A percentile compares a stretch with the other conserved stretches of the same genome.
These are phyloP conservation scores for Heterodera filipjevi DNA, from an alignment of 2,888 invertebrate genomes.

Conservation along the genomic window DNA sequence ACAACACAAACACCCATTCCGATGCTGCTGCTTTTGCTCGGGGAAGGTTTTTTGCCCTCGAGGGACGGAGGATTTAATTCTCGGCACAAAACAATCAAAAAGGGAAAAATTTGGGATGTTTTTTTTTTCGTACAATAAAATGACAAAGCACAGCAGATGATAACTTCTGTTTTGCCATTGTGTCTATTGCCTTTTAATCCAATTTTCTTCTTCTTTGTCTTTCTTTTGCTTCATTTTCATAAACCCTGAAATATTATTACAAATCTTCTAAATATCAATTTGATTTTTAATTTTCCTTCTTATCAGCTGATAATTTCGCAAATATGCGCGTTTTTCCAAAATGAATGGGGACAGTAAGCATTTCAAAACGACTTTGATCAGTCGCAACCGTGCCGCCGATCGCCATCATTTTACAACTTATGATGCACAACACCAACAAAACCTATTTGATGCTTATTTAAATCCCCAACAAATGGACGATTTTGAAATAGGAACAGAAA, in stretches of 20 bases:
- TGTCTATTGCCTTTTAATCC: too few relatives aligned
- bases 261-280: too few relatives aligned
- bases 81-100: background rate
- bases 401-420: background rate
- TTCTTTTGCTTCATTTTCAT: too few relatives aligned
- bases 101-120: background rate
- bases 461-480: background rate
- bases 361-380: background rate
- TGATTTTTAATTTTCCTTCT: background rate
- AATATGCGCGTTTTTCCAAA: background rate
- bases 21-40: background rate
- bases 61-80: background rate
- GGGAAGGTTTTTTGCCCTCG: background rate
- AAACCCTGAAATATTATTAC: too few relatives aligned
- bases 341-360: constrained; percentile 8
- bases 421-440: background rate
- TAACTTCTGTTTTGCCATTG: too few relatives aligned
- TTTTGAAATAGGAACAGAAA: background rate
- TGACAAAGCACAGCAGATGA: too few relatives aligned
- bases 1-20: background rate
- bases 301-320: background rate
- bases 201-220: too few relatives aligned
- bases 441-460: background rate
- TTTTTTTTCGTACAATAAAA: background rate
- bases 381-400: background rate